Evolutionary conservation across 2,797 vertebrate genomes (phyloP).

Genomic region (Sebastes iracundus): DNA sequence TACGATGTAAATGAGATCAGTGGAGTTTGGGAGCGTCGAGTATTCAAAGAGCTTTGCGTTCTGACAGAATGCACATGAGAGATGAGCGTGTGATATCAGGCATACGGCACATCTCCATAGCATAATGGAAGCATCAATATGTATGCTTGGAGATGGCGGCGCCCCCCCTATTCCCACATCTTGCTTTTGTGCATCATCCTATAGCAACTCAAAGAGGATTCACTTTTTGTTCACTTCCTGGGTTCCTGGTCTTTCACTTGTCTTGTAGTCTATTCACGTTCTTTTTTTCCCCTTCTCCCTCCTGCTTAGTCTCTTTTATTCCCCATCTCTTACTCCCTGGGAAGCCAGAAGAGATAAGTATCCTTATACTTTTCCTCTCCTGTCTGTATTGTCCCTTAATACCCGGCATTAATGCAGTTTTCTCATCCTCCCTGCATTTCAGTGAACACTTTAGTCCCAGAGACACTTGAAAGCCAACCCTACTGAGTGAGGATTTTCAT

Average conservation of each 20-base stretch:
- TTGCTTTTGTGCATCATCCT: background rate
- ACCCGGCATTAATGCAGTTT: constrained; percentile 15
- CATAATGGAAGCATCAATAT: constrained; percentile 20
- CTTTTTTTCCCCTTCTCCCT: background rate
- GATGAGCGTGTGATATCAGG: background rate
- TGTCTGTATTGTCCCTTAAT: constrained; percentile 26
- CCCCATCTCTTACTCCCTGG: background rate
- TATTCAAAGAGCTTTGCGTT: constrained; percentile 2
- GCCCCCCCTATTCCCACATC: constrained; percentile 20
- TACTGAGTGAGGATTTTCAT: background rate
- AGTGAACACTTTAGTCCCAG: background rate
- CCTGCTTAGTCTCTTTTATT: constrained; percentile 6
- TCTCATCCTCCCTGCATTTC: constrained; percentile 10
- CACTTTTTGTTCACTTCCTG: constrained; percentile 7
- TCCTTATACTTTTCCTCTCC: constrained; percentile 1
- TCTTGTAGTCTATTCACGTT: constrained; percentile 8
- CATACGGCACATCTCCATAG: background rate
- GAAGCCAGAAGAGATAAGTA: constrained; percentile 11
- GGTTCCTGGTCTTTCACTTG: background rate
- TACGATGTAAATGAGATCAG: background rate
- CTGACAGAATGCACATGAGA: constrained; percentile 8
- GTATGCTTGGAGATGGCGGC: constrained; percentile 14
- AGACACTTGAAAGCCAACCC: constrained; percentile 11
- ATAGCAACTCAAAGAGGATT: constrained; percentile 7
- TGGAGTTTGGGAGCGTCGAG: background rate